Evolutionary conservation across 2,797 vertebrate species (phyloP).

Genomic region (Myiothlypis chrysogaster): DNA sequence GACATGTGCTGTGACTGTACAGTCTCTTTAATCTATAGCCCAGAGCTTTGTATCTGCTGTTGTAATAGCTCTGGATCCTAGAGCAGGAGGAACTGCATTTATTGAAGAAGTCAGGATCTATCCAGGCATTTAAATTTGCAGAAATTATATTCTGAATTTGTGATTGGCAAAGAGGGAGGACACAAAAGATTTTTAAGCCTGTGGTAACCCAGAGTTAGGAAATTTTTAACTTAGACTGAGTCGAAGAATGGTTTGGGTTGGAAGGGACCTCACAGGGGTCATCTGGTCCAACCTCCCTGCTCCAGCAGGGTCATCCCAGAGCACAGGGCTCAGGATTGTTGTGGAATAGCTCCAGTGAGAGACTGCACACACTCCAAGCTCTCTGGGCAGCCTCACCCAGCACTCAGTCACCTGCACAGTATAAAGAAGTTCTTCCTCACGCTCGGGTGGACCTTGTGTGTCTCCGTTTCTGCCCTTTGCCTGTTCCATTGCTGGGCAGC

Average conservation of each 20-base stretch:
- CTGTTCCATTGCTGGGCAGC: neutral
- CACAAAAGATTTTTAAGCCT: neutral
- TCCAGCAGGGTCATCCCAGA: neutral
- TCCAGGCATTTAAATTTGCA: neutral
- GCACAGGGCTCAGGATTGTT: neutral
- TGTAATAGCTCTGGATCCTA: neutral
- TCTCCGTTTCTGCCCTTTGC: neutral
- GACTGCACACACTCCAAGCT: fast-evolving
- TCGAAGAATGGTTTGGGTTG: no score
- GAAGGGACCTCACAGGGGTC: neutral
- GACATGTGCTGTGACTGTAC: neutral
- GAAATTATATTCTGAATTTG: neutral
- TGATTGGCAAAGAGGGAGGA: neutral
- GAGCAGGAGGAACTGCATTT: neutral
- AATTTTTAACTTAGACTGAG: neutral
- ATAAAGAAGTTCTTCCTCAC: fast-evolving
- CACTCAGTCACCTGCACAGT: neutral
- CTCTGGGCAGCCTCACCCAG: neutral
- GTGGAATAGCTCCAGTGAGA: neutral
- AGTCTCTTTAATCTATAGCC: fast-evolving
- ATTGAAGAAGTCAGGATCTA: neutral
- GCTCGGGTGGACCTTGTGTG: neutral
- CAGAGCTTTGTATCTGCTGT: neutral
- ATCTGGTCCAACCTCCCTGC: neutral
- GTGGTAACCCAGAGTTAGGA: no score